These are phyloP conservation scores for Anagyrus pseudococci DNA, from an alignment of 2,888 invertebrate genomes.

Conservation along the genomic window DNA sequence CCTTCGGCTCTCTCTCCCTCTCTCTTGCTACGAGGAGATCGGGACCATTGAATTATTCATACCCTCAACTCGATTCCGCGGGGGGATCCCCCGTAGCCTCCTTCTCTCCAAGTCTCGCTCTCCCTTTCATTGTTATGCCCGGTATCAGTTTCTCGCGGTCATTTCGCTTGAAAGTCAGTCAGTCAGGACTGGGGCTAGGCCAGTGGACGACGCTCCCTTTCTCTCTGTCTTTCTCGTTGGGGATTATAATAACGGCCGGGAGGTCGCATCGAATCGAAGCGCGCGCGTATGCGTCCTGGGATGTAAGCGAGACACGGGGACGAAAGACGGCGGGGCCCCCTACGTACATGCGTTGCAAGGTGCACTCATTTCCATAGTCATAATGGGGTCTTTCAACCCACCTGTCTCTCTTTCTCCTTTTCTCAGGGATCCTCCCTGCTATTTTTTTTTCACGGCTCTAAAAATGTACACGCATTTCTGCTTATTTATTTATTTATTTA, in stretches of 20 bases:
- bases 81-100: constrained; percentile 48
- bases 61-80: constrained; percentile 55
- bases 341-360: not conserved
- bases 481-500: too few relatives aligned
- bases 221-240: too few relatives aligned
- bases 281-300: not conserved
- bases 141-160: constrained; percentile 25
- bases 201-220: constrained; percentile 45
- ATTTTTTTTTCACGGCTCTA: too few relatives aligned
- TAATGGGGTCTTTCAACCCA: too few relatives aligned
- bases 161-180: constrained; percentile 48
- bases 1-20: too few relatives aligned
- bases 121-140: constrained; percentile 9
- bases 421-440: too few relatives aligned
- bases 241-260: too few relatives aligned
- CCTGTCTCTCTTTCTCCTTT: too few relatives aligned
- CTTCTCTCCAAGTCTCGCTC: constrained; percentile 5
- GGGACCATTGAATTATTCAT: constrained; percentile 57
- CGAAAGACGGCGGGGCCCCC: not conserved
- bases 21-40: not conserved
- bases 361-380: too few relatives aligned
- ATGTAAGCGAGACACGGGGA: not conserved
- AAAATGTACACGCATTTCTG: too few relatives aligned
- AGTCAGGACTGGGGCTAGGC: constrained; percentile 47
- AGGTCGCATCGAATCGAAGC: not conserved